Conservation (phyloP, 2,113 vertebrate species). For the Embiotoca jacksoni region DNA sequence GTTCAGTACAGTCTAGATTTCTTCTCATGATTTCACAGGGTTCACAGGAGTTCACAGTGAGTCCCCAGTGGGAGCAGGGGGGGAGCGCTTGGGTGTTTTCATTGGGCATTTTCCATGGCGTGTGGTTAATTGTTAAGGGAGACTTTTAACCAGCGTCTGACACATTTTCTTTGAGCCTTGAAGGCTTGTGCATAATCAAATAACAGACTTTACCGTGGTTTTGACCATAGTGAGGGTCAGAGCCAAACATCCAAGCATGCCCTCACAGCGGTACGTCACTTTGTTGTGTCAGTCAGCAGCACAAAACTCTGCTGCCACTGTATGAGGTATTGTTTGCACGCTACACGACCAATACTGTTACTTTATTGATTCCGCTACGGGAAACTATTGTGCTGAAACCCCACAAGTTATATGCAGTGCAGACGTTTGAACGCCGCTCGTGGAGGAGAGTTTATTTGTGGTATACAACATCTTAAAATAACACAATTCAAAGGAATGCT, state of each 20-base stretch:
- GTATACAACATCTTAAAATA: constrained; percentile 17
- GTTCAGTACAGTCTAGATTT: constrained; percentile 69
- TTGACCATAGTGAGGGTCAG: constrained; percentile 59
- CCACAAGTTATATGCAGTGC: constrained; percentile 16
- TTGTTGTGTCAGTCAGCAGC: constrained; percentile 76
- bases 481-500: constrained; percentile 4
- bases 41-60: constrained; percentile 74
- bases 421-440: neutral
- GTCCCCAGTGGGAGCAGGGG: constrained; percentile 67
- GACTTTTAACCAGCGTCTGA: constrained; percentile 80
- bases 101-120: constrained; percentile 77
- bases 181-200: constrained; percentile 69
- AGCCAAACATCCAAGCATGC: constrained; percentile 57
- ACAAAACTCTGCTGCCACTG: constrained; percentile 62
- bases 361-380: constrained; percentile 17
- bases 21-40: constrained; percentile 70
- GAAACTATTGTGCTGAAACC: constrained; percentile 28
- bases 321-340: constrained; percentile 30
- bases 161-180: constrained; percentile 74
- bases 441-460: neutral
- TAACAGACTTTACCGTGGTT: constrained; percentile 61
- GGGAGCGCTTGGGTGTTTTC: constrained; percentile 71
- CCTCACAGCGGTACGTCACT: constrained; percentile 49
- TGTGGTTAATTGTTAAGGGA: constrained; percentile 82
- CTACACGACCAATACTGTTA: constrained; percentile 21